These are phyloP conservation scores for Dasyprocta punctata DNA, from an alignment of 2,113 vertebrate species.

Conservation along the genomic window DNA sequence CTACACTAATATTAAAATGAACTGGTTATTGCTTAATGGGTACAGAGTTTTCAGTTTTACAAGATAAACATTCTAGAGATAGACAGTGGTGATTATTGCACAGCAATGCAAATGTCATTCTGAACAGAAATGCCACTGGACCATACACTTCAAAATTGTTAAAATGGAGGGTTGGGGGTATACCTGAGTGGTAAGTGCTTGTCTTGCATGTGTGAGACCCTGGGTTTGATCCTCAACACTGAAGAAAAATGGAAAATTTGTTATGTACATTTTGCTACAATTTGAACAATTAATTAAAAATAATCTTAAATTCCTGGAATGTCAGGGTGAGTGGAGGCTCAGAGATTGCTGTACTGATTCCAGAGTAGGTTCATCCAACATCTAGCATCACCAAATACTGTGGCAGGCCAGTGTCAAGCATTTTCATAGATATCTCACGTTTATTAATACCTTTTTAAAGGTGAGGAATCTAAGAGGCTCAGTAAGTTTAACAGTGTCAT, in stretches of 20 bases:
- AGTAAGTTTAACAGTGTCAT: neutral
- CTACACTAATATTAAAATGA: neutral
- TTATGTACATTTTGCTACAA: neutral
- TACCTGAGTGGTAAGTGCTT: neutral
- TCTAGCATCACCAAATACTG: neutral
- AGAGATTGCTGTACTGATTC: neutral
- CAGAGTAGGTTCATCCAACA: neutral
- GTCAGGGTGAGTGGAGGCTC: neutral
- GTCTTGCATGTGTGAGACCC: neutral
- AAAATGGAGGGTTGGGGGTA: neutral
- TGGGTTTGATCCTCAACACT: neutral
- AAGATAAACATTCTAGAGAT: too few relatives aligned
- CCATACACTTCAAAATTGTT: neutral
- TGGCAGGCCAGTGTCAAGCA: neutral
- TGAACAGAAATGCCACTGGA: too few relatives aligned
- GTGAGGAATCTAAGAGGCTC: neutral
- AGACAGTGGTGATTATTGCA: too few relatives aligned
- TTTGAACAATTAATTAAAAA: neutral
- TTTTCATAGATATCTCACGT: neutral
- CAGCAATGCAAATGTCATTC: too few relatives aligned
- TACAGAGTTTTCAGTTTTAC: neutral
- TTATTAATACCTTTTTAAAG: constrained; percentile 4
- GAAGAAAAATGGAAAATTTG: neutral
- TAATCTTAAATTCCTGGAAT: neutral
- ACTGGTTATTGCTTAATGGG: neutral